phyloP scores from a whole-genome alignment of 2,888 invertebrate genomes.

The Anthrax anthrax region DNA sequence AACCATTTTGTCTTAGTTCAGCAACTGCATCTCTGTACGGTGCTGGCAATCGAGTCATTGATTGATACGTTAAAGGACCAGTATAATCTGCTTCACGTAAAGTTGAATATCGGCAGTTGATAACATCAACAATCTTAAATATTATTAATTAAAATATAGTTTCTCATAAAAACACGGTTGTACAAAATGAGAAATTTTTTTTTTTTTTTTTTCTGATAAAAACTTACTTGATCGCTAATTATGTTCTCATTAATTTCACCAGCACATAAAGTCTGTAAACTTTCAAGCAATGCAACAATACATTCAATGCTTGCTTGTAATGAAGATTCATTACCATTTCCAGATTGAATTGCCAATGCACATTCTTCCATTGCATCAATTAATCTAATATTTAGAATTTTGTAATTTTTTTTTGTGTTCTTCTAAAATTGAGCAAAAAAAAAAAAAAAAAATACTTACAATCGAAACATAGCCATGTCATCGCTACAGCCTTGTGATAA shows the following conservation, averaged over 20 bases:
- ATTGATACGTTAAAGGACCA: conserved; percentile 74
- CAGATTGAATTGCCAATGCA: conserved; percentile 48
- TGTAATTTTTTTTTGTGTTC: neutral
- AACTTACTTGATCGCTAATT: conserved; percentile 28
- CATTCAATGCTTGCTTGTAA: conserved; percentile 71
- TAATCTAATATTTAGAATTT: conserved; percentile 41
- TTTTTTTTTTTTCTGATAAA: conserved; percentile 5
- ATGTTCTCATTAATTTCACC: conserved; percentile 50
- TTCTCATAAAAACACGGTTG: too few species aligned
- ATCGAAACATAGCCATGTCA: conserved; percentile 68
- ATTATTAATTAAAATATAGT: neutral
- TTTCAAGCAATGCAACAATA: conserved; percentile 66
- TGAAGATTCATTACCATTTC: conserved; percentile 58
- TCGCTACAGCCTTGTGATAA: conserved; percentile 50
- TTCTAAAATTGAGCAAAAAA: neutral
- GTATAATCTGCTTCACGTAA: conserved; percentile 66
- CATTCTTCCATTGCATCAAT: conserved; percentile 91
- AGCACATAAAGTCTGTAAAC: conserved; percentile 69
- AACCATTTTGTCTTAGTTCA: conserved; percentile 47
- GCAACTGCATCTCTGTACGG: conserved; percentile 64
- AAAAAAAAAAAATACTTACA: conserved; percentile 40
- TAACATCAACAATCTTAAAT: conserved; percentile 38
- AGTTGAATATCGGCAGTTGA: conserved; percentile 50
- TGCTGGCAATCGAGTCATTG: conserved; percentile 66
- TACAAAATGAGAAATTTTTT: neutral